These are phyloP conservation scores for Drosophila bocki DNA, from an alignment of 1,140 invertebrate genomes.

Conservation along the genomic window DNA sequence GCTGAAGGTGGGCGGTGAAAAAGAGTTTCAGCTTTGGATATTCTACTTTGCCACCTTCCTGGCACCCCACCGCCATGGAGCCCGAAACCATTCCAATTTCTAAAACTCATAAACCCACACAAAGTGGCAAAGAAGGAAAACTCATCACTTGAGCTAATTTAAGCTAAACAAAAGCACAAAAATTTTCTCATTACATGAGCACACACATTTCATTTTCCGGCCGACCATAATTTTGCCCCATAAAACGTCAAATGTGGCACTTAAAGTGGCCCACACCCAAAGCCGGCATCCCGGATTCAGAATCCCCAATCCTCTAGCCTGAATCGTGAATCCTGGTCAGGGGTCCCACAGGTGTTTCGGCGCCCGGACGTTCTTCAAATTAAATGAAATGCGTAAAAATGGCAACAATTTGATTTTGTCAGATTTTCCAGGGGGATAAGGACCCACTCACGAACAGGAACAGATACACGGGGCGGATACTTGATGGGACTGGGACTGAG, in stretches of 20 bases:
- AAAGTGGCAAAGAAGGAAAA: conserved; percentile 35
- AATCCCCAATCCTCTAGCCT: conserved; percentile 2
- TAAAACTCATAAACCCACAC: conserved; percentile 42
- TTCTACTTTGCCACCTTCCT: neutral
- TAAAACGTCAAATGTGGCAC: conserved; percentile 81
- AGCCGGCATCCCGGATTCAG: conserved; percentile 2
- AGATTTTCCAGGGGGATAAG: conserved; percentile 70
- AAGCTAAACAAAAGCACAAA: conserved; percentile 70
- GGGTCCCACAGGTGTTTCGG: conserved; percentile 74
- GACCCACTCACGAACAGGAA: conserved; percentile 22
- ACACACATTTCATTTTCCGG: conserved; percentile 69
- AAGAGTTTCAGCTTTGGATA: conserved; percentile 15
- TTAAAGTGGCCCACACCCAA: conserved; percentile 76
- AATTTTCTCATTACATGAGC: conserved; percentile 72
- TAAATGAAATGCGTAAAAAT: conserved; percentile 84
- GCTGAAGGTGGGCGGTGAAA: neutral
- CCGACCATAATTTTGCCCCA: conserved; percentile 64
- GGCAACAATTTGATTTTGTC: conserved; percentile 84
- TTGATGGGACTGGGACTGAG: conserved; percentile 17
- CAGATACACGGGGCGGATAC: conserved; percentile 24
- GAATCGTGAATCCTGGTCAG: neutral
- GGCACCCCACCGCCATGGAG: neutral
- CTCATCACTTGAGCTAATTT: conserved; percentile 72
- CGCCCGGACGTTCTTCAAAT: conserved; percentile 71
- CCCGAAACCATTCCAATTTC: conserved; percentile 15